A percentile compares a stretch with the other conserved stretches of the same genome.
Evolutionary conservation across 2,888 invertebrate species (phyloP).

Genomic region (Rhabditoides inermis): DNA sequence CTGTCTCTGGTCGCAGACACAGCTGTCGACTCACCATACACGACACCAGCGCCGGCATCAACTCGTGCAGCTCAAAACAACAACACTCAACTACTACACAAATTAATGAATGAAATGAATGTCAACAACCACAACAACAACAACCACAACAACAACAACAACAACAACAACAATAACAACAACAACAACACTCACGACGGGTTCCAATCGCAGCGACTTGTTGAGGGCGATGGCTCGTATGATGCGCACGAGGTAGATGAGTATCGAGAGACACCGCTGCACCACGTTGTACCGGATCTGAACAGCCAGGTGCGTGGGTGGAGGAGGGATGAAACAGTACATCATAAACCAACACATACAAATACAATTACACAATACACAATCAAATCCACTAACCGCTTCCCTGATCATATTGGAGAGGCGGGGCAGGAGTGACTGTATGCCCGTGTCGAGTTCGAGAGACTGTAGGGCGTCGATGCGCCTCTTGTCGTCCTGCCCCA

Average conservation of each 20-base stretch:
- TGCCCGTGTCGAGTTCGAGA: constrained; percentile 5
- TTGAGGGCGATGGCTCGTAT: background rate
- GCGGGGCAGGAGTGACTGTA: constrained; percentile 3
- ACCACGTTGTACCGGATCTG: constrained; percentile 4
- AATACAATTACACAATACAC: no score
- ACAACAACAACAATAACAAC: no score
- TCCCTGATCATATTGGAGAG: constrained; percentile 1
- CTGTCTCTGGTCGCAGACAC: constrained; percentile 8
- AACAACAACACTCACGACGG: constrained; percentile 3
- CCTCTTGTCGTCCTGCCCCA: constrained; percentile 3
- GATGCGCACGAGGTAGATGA: constrained; percentile 7
- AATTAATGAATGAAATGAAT: no score
- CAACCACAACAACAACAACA: no score
- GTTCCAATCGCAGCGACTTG: constrained; percentile 3
- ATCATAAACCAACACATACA: no score
- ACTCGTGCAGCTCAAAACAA: constrained; percentile 3
- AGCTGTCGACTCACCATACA: constrained; percentile 5
- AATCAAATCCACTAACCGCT: constrained; percentile 59
- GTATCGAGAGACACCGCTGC: constrained; percentile 5
- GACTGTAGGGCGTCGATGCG: constrained; percentile 56
- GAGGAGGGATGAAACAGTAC: no score
- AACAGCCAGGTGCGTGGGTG: no score
- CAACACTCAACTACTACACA: no score
- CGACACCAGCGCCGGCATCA: constrained; percentile 4
- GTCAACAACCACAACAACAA: no score